Percentiles rank a stretch among this genome's conserved stretches.
phyloP scores from a whole-genome alignment of 2,113 vertebrate genomes.

The Saccopteryx leptura region DNA sequence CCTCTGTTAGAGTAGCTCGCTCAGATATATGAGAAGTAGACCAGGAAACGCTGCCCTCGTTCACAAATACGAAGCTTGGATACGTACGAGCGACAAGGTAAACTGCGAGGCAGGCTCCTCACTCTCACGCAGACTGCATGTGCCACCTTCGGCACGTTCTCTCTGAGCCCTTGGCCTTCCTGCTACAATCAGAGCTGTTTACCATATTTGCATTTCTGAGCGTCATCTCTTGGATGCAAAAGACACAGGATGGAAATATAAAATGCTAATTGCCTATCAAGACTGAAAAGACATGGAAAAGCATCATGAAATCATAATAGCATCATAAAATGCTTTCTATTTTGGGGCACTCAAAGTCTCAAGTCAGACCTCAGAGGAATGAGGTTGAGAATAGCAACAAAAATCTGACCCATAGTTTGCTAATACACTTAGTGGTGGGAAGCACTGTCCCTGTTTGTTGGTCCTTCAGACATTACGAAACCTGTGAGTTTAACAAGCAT shows the following conservation, averaged over 20 bases:
- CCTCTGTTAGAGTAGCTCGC: not conserved
- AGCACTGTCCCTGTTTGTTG: accelerated
- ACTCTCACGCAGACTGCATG: accelerated
- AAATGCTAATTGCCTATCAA: not conserved
- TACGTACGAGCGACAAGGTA: not conserved
- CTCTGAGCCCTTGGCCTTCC: not conserved
- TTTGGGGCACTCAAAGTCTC: not conserved
- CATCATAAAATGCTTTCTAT: not conserved
- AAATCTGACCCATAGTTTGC: too few relatives aligned
- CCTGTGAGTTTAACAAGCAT: not conserved
- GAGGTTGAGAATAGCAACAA: not conserved
- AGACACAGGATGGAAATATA: not conserved
- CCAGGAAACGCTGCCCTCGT: not conserved
- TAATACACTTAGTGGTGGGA: not conserved
- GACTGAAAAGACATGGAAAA: not conserved
- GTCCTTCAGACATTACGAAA: not conserved
- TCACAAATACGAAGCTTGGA: not conserved
- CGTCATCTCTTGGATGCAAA: not conserved
- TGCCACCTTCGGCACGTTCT: too few relatives aligned
- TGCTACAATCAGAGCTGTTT: not conserved
- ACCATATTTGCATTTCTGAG: not conserved
- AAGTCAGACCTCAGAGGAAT: not conserved
- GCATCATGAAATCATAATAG: not conserved
- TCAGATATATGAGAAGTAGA: not conserved
- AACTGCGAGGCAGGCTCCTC: not conserved